A percentile compares a stretch with the other conserved stretches of the same genome.
Conservation (phyloP, 2,888 invertebrate species). For the Agrotis ipsilon region DNA sequence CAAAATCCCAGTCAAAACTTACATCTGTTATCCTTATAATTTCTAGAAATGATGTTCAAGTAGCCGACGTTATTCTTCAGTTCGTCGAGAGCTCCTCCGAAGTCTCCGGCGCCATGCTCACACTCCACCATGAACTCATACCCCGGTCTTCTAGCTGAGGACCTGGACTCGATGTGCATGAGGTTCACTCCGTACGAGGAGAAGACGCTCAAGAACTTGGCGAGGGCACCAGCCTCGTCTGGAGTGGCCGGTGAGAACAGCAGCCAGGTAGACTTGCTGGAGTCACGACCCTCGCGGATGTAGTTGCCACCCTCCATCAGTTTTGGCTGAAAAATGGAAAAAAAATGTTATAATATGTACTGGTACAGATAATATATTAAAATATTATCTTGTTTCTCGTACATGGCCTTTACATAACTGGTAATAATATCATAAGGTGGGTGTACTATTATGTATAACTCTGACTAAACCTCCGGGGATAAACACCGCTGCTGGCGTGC, state of each 20-base stretch:
- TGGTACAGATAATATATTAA: not conserved
- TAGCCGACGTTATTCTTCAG: conserved; percentile 94
- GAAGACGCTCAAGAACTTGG: conserved; percentile 97
- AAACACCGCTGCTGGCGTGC: too few species aligned
- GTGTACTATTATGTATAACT: too few species aligned
- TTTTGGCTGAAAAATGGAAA: conserved; percentile 92
- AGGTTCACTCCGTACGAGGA: conserved; percentile 96
- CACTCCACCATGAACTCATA: conserved; percentile 99
- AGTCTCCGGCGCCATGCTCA: conserved; percentile 94
- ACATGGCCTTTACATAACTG: too few species aligned
- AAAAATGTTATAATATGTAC: conserved; percentile 1
- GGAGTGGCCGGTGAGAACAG: conserved; percentile 96
- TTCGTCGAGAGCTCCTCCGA: conserved; percentile 94
- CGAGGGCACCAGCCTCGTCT: conserved; percentile 96
- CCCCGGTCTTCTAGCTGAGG: conserved; percentile 94
- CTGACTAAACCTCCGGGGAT: too few species aligned
- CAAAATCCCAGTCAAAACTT: conserved; percentile 63
- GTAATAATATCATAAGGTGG: too few species aligned
- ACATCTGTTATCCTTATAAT: conserved; percentile 95
- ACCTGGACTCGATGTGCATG: conserved; percentile 97
- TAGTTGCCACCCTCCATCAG: conserved; percentile 96
- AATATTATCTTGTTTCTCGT: too few species aligned
- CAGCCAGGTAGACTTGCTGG: conserved; percentile 94
- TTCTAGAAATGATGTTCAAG: conserved; percentile 97
- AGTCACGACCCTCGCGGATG: conserved; percentile 95